A percentile compares a stretch with the other conserved stretches of the same genome.
Conservation (phyloP, 2,797 vertebrate species). For the Vireo griseus region DNA sequence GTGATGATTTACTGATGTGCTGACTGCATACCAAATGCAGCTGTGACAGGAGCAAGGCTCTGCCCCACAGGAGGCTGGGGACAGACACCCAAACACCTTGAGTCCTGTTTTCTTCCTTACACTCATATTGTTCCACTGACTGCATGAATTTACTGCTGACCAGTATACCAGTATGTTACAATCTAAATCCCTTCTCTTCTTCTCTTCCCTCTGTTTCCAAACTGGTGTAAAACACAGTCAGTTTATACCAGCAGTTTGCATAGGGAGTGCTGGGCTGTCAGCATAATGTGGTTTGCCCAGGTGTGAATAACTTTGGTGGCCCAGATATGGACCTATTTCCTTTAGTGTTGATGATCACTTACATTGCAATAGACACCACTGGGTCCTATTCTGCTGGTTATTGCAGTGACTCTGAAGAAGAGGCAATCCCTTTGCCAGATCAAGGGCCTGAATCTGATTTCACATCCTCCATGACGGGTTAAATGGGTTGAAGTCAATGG, state of each 20-base stretch:
- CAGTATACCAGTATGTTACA: background rate
- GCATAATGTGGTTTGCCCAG: background rate
- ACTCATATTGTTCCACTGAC: background rate
- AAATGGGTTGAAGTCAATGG: background rate
- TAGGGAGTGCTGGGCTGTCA: background rate
- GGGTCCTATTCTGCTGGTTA: background rate
- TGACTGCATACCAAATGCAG: constrained; percentile 27
- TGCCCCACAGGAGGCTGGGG: rapidly evolving
- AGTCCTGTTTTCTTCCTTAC: background rate
- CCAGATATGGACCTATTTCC: background rate
- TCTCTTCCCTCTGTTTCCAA: background rate
- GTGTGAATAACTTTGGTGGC: background rate
- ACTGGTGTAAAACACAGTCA: background rate
- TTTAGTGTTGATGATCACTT: background rate
- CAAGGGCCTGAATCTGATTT: constrained; percentile 5
- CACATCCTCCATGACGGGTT: background rate
- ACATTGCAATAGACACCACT: background rate
- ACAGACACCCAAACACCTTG: background rate
- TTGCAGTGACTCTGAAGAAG: background rate
- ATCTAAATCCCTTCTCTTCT: background rate
- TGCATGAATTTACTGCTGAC: background rate
- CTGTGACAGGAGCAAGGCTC: background rate
- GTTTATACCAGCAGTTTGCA: background rate
- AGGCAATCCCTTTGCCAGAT: background rate
- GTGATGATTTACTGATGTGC: background rate